phyloP scores from a whole-genome alignment of 2,797 vertebrate species.

The Limosa lapponica region DNA sequence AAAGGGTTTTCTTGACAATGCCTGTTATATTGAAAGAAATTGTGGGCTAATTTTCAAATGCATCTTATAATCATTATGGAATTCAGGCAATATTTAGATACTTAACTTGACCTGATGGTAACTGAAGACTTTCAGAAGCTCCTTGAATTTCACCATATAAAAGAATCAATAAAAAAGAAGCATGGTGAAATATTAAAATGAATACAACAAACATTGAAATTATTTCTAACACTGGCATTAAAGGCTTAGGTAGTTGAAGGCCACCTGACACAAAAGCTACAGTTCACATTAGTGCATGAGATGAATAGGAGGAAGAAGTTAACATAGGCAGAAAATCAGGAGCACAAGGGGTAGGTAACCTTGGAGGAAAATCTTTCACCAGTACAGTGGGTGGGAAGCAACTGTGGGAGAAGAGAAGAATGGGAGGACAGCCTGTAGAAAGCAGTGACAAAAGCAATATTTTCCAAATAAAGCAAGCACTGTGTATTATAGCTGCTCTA shows the following conservation, averaged over 20 bases:
- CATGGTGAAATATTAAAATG: not conserved
- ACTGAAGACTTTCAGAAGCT: not conserved
- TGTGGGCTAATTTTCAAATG: not conserved
- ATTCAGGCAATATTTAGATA: not conserved
- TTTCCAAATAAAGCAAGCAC: not conserved
- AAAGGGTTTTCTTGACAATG: not conserved
- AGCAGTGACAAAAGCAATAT: not conserved
- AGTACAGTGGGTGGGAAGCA: not conserved
- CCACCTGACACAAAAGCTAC: not conserved
- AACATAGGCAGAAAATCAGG: not conserved
- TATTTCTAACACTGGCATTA: not conserved
- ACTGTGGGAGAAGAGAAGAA: not conserved
- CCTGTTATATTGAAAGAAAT: not conserved
- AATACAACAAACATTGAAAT: not conserved
- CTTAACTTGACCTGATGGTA: not conserved
- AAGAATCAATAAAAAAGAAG: not conserved
- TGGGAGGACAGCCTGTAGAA: not conserved
- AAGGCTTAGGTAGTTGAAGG: not conserved
- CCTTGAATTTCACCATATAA: not conserved
- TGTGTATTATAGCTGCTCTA: not conserved
- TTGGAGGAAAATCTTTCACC: not conserved
- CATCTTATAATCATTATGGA: not conserved
- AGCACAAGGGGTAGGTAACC: not conserved
- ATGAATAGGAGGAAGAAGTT: not conserved
- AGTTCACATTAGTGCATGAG: not conserved